Evolutionary conservation across 2,888 invertebrate species (phyloP).

Genomic region (Pecten maximus): DNA sequence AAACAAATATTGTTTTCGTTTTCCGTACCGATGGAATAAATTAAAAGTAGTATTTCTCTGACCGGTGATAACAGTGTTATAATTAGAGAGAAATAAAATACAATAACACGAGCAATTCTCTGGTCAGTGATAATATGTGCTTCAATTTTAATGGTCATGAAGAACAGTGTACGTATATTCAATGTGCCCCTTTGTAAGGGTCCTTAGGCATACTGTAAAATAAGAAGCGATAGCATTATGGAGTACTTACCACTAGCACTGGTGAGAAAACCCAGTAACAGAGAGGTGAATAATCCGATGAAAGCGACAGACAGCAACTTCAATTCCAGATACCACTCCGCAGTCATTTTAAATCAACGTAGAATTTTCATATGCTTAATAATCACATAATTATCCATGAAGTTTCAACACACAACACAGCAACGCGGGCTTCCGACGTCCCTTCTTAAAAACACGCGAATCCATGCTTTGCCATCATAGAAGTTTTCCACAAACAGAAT

Average conservation of each 20-base stretch:
- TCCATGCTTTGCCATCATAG: neutral
- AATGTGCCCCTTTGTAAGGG: too few relatives aligned
- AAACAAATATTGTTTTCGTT: too few relatives aligned
- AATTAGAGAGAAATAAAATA: too few relatives aligned
- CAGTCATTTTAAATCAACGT: constrained; percentile 31
- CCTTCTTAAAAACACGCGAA: constrained; percentile 4
- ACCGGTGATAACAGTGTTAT: too few relatives aligned
- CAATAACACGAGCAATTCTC: too few relatives aligned
- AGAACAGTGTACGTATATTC: too few relatives aligned
- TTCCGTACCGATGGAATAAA: too few relatives aligned
- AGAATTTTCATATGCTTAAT: neutral
- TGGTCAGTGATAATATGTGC: too few relatives aligned
- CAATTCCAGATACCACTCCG: constrained; percentile 6
- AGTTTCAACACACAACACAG: neutral
- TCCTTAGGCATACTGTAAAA: neutral
- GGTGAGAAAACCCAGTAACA: neutral
- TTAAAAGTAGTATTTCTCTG: too few relatives aligned
- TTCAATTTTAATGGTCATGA: too few relatives aligned
- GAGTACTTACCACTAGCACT: neutral
- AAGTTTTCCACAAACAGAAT: neutral
- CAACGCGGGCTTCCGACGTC: neutral
- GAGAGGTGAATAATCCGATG: neutral
- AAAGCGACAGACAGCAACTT: constrained; percentile 25
- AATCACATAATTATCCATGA: constrained; percentile 26
- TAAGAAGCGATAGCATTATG: neutral